A percentile compares a stretch with the other conserved stretches of the same genome.
phyloP scores from a whole-genome alignment of 2,113 vertebrate genomes.

The Colossoma macropomum region DNA sequence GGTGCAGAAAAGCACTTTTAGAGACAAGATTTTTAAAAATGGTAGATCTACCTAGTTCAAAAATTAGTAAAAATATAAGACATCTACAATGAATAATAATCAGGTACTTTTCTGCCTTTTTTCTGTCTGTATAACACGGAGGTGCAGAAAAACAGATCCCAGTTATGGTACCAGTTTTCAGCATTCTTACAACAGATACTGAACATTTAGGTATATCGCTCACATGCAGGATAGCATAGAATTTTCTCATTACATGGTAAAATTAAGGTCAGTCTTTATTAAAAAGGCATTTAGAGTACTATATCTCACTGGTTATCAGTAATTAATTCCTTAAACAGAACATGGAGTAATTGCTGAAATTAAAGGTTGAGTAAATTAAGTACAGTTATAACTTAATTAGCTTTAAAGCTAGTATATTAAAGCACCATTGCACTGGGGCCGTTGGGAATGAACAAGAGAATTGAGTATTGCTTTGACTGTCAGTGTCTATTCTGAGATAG shows the following conservation, averaged over 20 bases:
- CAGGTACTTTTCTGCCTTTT: neutral
- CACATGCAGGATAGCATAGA: neutral
- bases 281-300: neutral
- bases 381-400: neutral
- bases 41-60: too few relatives aligned
- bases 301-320: neutral
- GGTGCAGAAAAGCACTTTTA: neutral
- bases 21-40: too few relatives aligned
- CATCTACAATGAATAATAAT: too few relatives aligned
- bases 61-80: too few relatives aligned
- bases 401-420: slow-evolving; percentile 11
- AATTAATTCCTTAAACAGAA: neutral
- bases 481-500: slow-evolving; percentile 34
- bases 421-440: slow-evolving; percentile 1
- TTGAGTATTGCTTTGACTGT: slow-evolving; percentile 1
- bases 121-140: neutral
- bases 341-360: neutral
- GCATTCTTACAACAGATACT: neutral
- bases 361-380: neutral
- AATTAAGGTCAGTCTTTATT: neutral
- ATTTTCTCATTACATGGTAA: neutral
- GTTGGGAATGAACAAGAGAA: slow-evolving; percentile 12
- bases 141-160: neutral
- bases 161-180: neutral
- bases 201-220: neutral